Base-by-base conservation (phyloP, 2,888 invertebrate genomes). In the Cotesia congregata region DNA sequence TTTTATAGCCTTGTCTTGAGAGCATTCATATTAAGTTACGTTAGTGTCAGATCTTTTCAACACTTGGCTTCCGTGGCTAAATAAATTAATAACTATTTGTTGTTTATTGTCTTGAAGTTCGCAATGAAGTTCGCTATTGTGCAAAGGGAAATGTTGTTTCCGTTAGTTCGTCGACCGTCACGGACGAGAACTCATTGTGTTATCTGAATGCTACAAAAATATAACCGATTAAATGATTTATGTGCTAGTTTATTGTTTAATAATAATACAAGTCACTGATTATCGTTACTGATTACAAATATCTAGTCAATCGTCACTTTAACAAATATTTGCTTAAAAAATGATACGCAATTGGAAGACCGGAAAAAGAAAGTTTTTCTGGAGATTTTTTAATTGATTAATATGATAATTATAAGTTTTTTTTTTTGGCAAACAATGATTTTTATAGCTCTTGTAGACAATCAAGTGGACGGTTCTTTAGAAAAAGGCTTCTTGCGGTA, bases 81-180 rank as follows among this genome's bases (percentile, higher is more conserved):
- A 15, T 62, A 62, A 17, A 17, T 15, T 17, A 62, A n/a, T 62
- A 62, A 17, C 62, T 7, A 64, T 7, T 64, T 64, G 15, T 6
- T 64, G 20, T 20, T 64, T 20, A 65, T 65, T 72, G 64, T 65
- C 41, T 64, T 60, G 30, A 71, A 71, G 30, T 30, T 30, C 3
- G 30, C 30, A 30, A 30, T 30, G 30, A 30, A 30, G 40, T 71
- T 50, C 12, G 50, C 50, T 30, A 50, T 50, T 50, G 50, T 12
- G 9, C 3, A 50, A 60, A 64, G 72, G 41, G 39, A 72, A 72
- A 40, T 64, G 64, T 73, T 65, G 38, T 65, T 73, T 65, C 72
- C 50, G 65, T 65, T 30, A 39, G 50, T 72, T 72, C 72, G 61
- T 72, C 41, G 50, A 72, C 65, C 72, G 72, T 73, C 67, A 73